phyloP scores from a whole-genome alignment of 2,888 invertebrate species.

The Belgica antarctica region DNA sequence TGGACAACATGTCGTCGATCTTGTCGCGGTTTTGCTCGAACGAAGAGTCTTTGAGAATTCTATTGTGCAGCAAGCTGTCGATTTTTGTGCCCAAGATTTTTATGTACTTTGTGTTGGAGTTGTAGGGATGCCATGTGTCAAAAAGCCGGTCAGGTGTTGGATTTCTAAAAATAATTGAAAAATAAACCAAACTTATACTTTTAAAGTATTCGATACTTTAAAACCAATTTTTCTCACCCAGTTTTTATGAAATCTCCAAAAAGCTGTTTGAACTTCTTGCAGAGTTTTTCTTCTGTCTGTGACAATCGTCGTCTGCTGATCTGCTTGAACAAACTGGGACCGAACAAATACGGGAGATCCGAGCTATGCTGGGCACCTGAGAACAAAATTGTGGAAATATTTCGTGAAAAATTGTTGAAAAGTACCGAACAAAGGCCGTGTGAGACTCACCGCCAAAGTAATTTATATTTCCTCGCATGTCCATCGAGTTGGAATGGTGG shows the following conservation, averaged over 20 bases:
- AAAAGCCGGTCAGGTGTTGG: slow-evolving; percentile 59
- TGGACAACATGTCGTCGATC: slow-evolving; percentile 50
- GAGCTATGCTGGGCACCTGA: slow-evolving; percentile 66
- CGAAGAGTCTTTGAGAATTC: slow-evolving; percentile 53
- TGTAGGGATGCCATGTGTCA: slow-evolving; percentile 63
- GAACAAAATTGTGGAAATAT: background rate
- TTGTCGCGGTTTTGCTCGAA: slow-evolving; percentile 49
- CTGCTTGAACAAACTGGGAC: slow-evolving; percentile 66
- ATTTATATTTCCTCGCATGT: slow-evolving; percentile 53
- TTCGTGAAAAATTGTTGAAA: background rate
- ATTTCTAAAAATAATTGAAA: slow-evolving; percentile 54
- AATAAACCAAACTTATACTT: too few relatives aligned
- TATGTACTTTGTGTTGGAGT: slow-evolving; percentile 50
- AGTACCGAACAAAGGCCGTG: background rate
- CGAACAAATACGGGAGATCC: slow-evolving; percentile 65
- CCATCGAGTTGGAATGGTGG: slow-evolving; percentile 53
- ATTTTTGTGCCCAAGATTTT: slow-evolving; percentile 49
- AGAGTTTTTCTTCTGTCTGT: slow-evolving; percentile 60
- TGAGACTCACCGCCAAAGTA: slow-evolving; percentile 49
- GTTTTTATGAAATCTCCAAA: slow-evolving; percentile 60
- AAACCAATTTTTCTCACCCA: slow-evolving; percentile 55
- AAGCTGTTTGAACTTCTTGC: slow-evolving; percentile 56
- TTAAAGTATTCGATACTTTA: too few relatives aligned
- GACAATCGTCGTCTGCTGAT: slow-evolving; percentile 64
- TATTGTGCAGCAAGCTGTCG: slow-evolving; percentile 45